These are phyloP conservation scores for Camponotus vicinus DNA, from an alignment of 1,140 invertebrate genomes.

Conservation along the genomic window DNA sequence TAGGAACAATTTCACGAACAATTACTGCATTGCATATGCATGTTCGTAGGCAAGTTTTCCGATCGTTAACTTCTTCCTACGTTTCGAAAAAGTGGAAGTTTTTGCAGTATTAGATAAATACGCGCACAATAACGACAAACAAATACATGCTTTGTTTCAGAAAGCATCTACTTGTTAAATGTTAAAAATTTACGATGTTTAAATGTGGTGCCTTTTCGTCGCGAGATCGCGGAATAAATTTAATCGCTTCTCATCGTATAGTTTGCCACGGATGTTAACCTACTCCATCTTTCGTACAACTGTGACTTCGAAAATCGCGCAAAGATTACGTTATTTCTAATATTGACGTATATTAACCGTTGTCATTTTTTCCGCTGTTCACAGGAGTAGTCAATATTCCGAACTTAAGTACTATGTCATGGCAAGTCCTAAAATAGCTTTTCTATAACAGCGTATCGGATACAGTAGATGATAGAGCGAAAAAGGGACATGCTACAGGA, in stretches of 20 bases:
- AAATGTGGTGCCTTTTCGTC: background rate
- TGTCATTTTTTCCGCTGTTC: background rate
- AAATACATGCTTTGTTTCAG: background rate
- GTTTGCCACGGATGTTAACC: background rate
- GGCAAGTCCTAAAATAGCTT: slow-evolving; percentile 33
- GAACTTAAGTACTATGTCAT: slow-evolving; percentile 60
- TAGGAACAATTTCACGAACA: slow-evolving; percentile 72
- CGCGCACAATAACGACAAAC: background rate
- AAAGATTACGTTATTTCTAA: slow-evolving; percentile 17
- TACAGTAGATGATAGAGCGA: slow-evolving; percentile 15
- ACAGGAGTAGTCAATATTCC: slow-evolving; percentile 14
- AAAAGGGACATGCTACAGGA: background rate
- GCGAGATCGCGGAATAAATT: slow-evolving; percentile 32
- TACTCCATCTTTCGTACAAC: background rate
- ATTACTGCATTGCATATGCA: slow-evolving; percentile 47
- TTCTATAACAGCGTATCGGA: slow-evolving; percentile 8
- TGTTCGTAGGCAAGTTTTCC: slow-evolving; percentile 8
- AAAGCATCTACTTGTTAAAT: background rate
- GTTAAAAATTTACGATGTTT: too few relatives aligned
- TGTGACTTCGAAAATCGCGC: slow-evolving; percentile 3
- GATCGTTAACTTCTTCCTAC: background rate
- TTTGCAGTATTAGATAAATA: background rate
- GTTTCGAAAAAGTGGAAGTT: background rate
- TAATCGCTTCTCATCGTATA: background rate
- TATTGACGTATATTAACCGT: slow-evolving; percentile 24